A percentile compares a stretch with the other conserved stretches of the same genome.
Evolutionary conservation across 2,888 invertebrate genomes (phyloP).

Genomic region (Thysanoteuthis rhombus): DNA sequence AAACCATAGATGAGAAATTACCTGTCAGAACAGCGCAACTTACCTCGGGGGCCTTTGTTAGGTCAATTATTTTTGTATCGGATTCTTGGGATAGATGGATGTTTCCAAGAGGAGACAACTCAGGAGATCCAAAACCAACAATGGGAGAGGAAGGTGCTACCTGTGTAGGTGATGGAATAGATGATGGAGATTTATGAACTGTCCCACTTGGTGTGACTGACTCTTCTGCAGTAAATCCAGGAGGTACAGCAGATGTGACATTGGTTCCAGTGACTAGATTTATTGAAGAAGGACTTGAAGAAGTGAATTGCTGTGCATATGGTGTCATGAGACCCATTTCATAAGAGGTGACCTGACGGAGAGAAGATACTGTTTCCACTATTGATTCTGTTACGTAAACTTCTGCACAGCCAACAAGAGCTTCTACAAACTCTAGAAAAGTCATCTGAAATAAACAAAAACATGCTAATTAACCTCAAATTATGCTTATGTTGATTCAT

Average conservation of each 20-base stretch:
- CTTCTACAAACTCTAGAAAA: conserved; percentile 68
- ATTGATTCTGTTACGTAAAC: conserved; percentile 64
- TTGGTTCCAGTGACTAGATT: background rate
- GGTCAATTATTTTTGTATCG: background rate
- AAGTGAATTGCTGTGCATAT: background rate
- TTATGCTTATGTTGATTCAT: background rate
- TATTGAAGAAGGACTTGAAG: background rate
- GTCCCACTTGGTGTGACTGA: background rate
- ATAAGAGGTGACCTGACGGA: conserved; percentile 53
- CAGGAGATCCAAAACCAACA: background rate
- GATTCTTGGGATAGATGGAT: background rate
- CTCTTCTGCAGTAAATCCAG: background rate
- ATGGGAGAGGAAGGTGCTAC: no score
- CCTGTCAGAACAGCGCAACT: background rate
- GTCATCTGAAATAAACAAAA: conserved; percentile 62
- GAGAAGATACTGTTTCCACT: conserved; percentile 62
- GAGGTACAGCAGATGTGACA: background rate
- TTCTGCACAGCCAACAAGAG: conserved; percentile 66
- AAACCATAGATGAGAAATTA: background rate
- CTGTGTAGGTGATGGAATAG: background rate
- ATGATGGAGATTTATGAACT: background rate
- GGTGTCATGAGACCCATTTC: background rate
- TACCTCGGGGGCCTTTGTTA: background rate
- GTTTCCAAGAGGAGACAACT: background rate
- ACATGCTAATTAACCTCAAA: background rate